phyloP scores from a whole-genome alignment of 1,140 invertebrate genomes.

The Eupristina koningsbergeri region DNA sequence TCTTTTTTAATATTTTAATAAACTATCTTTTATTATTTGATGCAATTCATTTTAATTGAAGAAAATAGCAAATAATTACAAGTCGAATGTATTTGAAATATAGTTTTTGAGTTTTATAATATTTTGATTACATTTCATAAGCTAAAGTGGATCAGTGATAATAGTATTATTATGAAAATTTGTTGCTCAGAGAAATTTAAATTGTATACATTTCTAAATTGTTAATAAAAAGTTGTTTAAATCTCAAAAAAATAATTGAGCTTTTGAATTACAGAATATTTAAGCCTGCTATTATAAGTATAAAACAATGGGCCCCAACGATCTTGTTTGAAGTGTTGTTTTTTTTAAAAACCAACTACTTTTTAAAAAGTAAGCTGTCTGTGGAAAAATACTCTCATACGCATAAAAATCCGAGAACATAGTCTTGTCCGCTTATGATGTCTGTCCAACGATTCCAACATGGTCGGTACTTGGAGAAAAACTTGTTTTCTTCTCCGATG shows the following conservation, averaged over 20 bases:
- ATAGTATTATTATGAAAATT: not conserved
- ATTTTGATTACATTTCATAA: not conserved
- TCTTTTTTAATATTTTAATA: too few species aligned
- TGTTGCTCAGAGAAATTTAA: not conserved
- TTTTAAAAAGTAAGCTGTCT: not conserved
- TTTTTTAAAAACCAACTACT: not conserved
- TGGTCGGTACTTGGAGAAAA: not conserved
- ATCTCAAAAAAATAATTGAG: conserved; percentile 20
- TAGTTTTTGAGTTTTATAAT: not conserved
- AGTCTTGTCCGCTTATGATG: not conserved
- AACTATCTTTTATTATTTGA: too few species aligned
- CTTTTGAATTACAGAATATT: conserved; percentile 17
- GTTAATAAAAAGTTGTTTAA: not conserved
- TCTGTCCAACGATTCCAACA: not conserved
- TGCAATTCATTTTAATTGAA: too few species aligned
- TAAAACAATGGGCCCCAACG: conserved; percentile 4
- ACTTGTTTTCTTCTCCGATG: not conserved
- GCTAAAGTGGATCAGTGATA: not conserved
- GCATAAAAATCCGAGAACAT: not conserved
- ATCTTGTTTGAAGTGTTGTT: not conserved
- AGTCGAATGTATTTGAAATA: not conserved
- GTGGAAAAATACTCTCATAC: not conserved
- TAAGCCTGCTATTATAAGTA: not conserved
- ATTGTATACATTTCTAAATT: not conserved
- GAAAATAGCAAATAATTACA: not conserved